Evolutionary conservation across 2,113 vertebrate genomes (phyloP), one percentile per base, ranked within the genome.

Genomic region (Eubucco bourcierii): DNA sequence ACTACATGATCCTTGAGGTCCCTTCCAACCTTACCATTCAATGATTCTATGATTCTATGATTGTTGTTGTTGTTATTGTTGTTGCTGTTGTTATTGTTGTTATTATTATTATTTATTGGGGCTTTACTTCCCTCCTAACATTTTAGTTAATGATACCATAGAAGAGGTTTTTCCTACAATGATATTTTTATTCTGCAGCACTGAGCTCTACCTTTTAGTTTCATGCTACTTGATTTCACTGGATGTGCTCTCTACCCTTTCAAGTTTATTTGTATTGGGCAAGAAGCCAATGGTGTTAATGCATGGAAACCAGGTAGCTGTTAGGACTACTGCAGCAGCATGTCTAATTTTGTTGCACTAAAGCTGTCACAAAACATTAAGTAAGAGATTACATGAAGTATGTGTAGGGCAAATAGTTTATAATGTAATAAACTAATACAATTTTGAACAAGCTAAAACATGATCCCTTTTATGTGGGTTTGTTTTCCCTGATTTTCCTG

Each of bases 281-380:
- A 95, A 86, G 80, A 75, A 95, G 97, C 96, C 97, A 97, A 83
- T 60, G 52, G 80, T 52, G 63, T 95, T 94, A 96, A 90, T 87
- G 80, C 90, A 88, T 83, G 78, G 90, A 95, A 95, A 94, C 66
- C 95, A 97, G 97, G 97, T 97, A 97, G 94, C 87, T 96, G 95
- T 97, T 96, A 95, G 86, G 90, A 82, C 60, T 91, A 87, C 90
- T 89, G 87, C 70, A 90, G 84, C 86, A 96, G 96, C 95, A 96
- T 97, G 96, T 96, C 97, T 97, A 97, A 97, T 97, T 97, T 94
- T 94, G 85, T 94, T 95, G 64, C 90, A 96, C 97, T 97, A 97
- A 96, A 97, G 73, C 94, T 97, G 96, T 97, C 96, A 97, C 90
- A 98, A 95, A 97, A 95, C 34, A 78, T 96, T 96, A 96, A 97